Conservation (phyloP, 2,113 vertebrate species). For the Pachycephala philippinensis region DNA sequence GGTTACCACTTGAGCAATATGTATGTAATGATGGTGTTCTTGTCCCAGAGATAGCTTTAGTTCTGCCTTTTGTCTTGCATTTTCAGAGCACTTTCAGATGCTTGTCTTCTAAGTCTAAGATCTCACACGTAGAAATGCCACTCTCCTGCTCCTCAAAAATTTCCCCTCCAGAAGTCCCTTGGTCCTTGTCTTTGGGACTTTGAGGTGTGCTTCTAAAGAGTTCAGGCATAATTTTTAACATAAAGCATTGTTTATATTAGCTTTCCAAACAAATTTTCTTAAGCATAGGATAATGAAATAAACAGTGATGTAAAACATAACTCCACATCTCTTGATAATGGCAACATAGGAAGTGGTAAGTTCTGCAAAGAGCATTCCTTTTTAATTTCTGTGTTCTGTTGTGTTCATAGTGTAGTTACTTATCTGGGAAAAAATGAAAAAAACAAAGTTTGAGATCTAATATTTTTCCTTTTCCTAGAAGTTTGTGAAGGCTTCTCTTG, state of each 20-base stretch:
- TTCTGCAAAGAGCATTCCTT: neutral
- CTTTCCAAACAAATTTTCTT: neutral
- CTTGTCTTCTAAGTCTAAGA: neutral
- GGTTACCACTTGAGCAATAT: neutral
- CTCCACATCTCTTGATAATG: neutral
- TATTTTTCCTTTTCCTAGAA: neutral
- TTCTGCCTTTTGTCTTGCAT: neutral
- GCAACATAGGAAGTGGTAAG: neutral
- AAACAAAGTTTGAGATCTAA: neutral
- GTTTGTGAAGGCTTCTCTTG: neutral
- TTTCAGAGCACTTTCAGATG: neutral
- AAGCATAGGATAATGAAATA: neutral
- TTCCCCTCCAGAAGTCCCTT: neutral
- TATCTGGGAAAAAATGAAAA: neutral
- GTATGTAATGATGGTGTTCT: neutral
- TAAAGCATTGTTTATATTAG: neutral
- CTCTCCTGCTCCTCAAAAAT: neutral
- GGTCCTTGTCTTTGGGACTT: neutral
- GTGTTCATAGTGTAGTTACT: neutral
- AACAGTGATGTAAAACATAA: neutral
- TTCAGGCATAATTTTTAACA: neutral
- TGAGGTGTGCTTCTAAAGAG: neutral
- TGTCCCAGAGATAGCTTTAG: neutral
- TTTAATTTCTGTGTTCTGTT: neutral
- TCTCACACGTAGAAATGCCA: neutral